phyloP scores from a whole-genome alignment of 2,113 vertebrate species.

The Columba livia region DNA sequence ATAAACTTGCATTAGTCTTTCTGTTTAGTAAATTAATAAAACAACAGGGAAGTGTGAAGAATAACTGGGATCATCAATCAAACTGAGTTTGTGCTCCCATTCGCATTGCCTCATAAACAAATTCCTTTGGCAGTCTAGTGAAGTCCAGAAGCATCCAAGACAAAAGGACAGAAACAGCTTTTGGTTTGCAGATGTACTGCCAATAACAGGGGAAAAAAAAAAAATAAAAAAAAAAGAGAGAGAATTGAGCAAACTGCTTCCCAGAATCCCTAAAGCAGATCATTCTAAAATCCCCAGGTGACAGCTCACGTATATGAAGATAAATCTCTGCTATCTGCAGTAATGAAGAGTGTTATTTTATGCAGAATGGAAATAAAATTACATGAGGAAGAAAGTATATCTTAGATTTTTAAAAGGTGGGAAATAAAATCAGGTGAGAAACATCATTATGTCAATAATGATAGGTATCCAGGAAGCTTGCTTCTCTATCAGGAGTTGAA shows the following conservation, averaged over 20 bases:
- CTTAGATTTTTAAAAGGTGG: constrained; percentile 11
- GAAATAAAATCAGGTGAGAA: neutral
- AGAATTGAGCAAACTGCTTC: constrained; percentile 34
- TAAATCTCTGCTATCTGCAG: constrained; percentile 40
- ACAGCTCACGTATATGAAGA: constrained; percentile 42
- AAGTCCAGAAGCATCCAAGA: constrained; percentile 43
- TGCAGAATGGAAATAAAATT: constrained; percentile 46
- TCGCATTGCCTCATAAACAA: constrained; percentile 56
- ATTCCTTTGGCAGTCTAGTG: constrained; percentile 26
- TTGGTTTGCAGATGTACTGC: constrained; percentile 2
- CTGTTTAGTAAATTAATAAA: constrained; percentile 76
- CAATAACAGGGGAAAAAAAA: neutral
- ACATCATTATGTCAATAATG: neutral
- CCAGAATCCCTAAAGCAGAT: constrained; percentile 46
- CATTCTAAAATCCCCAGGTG: constrained; percentile 57
- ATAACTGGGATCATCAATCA: constrained; percentile 61
- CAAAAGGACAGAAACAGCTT: constrained; percentile 58
- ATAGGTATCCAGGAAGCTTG: neutral
- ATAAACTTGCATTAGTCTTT: constrained; percentile 75
- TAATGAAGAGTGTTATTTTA: constrained; percentile 38
- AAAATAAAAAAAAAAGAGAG: too few relatives aligned
- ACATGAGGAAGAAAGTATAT: neutral
- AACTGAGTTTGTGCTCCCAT: constrained; percentile 53
- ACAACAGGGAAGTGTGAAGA: constrained; percentile 61
- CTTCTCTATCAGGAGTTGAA: neutral